Percentiles rank a stretch among this genome's conserved stretches.
These are phyloP conservation scores for Allobates femoralis DNA, from an alignment of 2,797 vertebrate species.

Conservation along the genomic window DNA sequence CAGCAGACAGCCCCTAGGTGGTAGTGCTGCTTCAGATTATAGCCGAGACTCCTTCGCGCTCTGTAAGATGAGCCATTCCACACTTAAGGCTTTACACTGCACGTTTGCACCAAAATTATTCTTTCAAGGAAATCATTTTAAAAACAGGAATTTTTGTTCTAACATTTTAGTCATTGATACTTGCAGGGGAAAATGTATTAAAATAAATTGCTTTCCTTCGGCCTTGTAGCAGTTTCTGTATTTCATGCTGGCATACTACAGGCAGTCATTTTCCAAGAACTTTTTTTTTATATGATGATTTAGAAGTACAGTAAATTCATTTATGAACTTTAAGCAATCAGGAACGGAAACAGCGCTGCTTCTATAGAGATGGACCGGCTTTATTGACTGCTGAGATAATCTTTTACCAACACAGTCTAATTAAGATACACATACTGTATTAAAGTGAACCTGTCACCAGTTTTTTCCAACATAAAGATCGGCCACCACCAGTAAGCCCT, in stretches of 20 bases:
- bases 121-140: constrained; percentile 35
- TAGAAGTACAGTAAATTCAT: background rate
- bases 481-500: too few relatives aligned
- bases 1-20: constrained; percentile 45
- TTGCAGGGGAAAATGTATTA: constrained; percentile 23
- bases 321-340: background rate
- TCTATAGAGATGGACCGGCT: background rate
- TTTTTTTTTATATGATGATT: background rate
- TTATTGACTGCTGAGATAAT: background rate
- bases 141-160: constrained; percentile 8
- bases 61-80: background rate
- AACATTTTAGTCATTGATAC: constrained; percentile 44
- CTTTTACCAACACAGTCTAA: background rate
- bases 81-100: background rate
- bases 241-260: background rate
- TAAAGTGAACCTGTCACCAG: background rate
- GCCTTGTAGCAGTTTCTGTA: constrained; percentile 12
- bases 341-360: background rate
- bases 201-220: constrained; percentile 28
- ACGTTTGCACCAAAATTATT: background rate
- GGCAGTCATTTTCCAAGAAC: background rate
- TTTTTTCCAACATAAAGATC: too few relatives aligned
- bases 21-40: constrained; percentile 57
- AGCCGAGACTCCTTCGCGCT: background rate
- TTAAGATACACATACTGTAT: background rate